Evolutionary conservation across 2,113 vertebrate genomes (phyloP).

Genomic region (Nycticryphes semicollaris): DNA sequence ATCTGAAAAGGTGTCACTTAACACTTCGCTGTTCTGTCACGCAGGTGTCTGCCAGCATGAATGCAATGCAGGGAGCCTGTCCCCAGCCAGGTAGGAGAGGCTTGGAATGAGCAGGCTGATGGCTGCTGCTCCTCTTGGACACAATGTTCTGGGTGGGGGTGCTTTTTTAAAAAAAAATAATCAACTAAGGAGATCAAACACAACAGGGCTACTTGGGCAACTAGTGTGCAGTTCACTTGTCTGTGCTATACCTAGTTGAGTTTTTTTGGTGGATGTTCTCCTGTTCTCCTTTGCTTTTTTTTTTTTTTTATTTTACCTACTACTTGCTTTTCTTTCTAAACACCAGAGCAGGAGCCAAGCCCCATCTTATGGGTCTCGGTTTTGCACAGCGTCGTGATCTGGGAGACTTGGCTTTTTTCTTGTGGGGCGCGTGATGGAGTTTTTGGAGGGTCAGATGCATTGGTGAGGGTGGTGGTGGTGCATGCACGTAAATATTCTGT

Average conservation of each 20-base stretch:
- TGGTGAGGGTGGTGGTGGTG: no score
- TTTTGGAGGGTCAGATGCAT: neutral
- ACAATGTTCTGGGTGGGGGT: neutral
- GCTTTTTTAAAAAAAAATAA: neutral
- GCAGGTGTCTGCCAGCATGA: neutral
- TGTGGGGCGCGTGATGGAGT: neutral
- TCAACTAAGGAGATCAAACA: neutral
- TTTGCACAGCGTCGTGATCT: neutral
- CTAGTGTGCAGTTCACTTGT: neutral
- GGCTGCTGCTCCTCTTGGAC: neutral
- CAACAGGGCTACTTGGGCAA: neutral
- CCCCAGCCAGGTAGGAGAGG: neutral
- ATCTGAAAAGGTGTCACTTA: neutral
- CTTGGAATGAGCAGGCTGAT: neutral
- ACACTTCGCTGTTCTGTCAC: neutral
- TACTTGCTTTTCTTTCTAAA: neutral
- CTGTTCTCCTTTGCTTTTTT: neutral
- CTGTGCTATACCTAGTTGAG: neutral
- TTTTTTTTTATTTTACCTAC: neutral
- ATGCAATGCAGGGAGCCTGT: neutral
- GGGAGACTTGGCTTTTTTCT: neutral
- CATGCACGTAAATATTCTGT: neutral
- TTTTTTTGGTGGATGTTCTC: neutral
- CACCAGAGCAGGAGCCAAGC: neutral
- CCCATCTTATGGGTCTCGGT: fast-evolving